A percentile compares a stretch with the other conserved stretches of the same genome.
Evolutionary conservation across 2,888 invertebrate genomes (phyloP).

Genomic region (Drosophila macrospina): DNA sequence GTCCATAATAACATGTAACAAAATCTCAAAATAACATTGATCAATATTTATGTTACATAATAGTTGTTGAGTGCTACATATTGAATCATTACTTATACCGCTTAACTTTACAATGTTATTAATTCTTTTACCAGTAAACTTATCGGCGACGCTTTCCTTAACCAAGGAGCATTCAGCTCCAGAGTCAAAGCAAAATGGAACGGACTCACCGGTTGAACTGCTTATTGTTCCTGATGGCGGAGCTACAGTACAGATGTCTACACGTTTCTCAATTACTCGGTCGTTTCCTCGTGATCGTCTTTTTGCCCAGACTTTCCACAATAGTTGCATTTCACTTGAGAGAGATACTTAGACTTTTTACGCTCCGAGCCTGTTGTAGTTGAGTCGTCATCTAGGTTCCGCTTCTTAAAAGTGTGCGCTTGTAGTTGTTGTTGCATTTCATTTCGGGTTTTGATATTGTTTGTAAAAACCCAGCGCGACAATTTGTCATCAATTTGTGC

Average conservation of each 20-base stretch:
- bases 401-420: slow-evolving; percentile 8
- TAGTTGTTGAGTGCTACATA: too few relatives aligned
- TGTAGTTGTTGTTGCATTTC: slow-evolving; percentile 15
- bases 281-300: slow-evolving; percentile 17
- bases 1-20: too few relatives aligned
- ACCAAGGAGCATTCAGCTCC: too few relatives aligned
- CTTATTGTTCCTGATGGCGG: slow-evolving; percentile 12
- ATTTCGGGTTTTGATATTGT: slow-evolving; percentile 6
- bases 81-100: too few relatives aligned
- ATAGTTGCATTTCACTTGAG: slow-evolving; percentile 14
- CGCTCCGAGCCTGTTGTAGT: not conserved
- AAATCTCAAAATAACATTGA: too few relatives aligned
- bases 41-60: too few relatives aligned
- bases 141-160: too few relatives aligned
- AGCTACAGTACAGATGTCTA: slow-evolving; percentile 8
- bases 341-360: not conserved
- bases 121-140: too few relatives aligned
- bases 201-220: slow-evolving; percentile 7
- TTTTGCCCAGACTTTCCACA: slow-evolving; percentile 21
- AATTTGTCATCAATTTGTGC: slow-evolving; percentile 19
- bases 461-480: slow-evolving; percentile 21
- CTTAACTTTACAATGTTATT: too few relatives aligned
- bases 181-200: slow-evolving; percentile 22
- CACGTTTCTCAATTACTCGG: slow-evolving; percentile 1
- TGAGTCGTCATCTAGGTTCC: not conserved